Evolutionary conservation across 2,797 vertebrate genomes (phyloP).

Genomic region (Sebastes matsubarae): DNA sequence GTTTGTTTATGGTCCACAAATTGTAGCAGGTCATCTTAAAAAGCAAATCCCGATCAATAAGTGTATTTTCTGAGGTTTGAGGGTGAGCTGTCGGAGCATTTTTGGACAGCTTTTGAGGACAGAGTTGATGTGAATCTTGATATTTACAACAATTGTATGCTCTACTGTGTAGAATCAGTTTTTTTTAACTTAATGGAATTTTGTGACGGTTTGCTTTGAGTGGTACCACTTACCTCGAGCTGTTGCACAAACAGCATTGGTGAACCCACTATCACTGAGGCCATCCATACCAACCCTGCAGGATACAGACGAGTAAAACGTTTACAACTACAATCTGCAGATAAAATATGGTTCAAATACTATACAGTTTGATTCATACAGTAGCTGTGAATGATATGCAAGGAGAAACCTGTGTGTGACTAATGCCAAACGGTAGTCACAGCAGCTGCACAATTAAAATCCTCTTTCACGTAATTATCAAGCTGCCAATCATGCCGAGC

Average conservation of each 20-base stretch:
- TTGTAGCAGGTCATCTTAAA: background rate
- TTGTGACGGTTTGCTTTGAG: background rate
- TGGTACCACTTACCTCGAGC: constrained; percentile 77
- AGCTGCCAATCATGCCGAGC: background rate
- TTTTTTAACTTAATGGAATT: background rate
- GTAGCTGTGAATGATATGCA: background rate
- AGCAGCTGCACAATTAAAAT: background rate
- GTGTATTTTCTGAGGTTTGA: too few species aligned
- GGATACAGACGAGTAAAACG: background rate
- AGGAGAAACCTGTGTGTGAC: background rate
- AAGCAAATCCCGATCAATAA: background rate
- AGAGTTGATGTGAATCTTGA: background rate
- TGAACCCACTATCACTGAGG: constrained; percentile 85
- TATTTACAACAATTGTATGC: background rate
- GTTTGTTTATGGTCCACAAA: background rate
- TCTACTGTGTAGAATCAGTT: background rate
- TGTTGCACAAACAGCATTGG: constrained; percentile 89
- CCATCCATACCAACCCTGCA: constrained; percentile 84
- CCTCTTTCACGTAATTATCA: background rate
- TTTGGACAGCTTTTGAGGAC: background rate
- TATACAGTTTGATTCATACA: background rate
- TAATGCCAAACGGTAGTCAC: background rate
- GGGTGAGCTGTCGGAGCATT: background rate
- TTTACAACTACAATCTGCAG: background rate
- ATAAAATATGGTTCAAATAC: background rate